Evolutionary conservation across 2,113 vertebrate species (phyloP).

Genomic region (Podilymbus podiceps): DNA sequence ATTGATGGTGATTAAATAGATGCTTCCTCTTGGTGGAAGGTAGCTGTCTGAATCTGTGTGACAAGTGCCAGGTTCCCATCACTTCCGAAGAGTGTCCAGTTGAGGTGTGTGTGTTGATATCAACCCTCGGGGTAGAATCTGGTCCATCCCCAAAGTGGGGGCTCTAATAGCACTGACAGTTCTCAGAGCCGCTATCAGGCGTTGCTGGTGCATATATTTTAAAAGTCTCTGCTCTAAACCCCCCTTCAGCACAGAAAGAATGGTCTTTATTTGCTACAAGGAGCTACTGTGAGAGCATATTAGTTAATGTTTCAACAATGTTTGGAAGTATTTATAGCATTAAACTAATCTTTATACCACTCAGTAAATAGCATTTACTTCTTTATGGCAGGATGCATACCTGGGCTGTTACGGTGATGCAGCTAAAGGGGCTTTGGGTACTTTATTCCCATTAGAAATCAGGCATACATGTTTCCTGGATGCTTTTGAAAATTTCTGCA

Average conservation of each 20-base stretch:
- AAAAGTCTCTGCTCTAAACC: neutral
- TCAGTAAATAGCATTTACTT: slow-evolving; percentile 1
- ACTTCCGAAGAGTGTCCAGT: neutral
- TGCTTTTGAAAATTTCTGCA: neutral
- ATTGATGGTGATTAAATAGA: neutral
- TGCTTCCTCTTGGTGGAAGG: neutral
- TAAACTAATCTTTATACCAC: neutral
- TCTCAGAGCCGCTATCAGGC: neutral
- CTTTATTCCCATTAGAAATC: neutral
- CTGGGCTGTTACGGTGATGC: neutral
- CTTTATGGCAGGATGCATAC: neutral
- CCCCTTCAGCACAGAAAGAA: neutral
- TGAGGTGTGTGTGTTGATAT: neutral
- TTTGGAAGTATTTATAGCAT: slow-evolving; percentile 8
- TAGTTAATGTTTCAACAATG: neutral
- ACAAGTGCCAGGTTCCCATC: neutral
- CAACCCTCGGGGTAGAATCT: neutral
- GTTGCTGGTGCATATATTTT: neutral
- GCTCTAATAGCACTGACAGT: too few relatives aligned
- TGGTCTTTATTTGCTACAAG: neutral
- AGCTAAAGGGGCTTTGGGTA: neutral
- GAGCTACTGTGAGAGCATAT: neutral
- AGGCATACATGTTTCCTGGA: neutral
- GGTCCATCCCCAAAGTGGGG: neutral
- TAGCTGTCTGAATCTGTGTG: neutral